Conservation (phyloP, 2,888 invertebrate genomes). For the Idaea dimidiata region DNA sequence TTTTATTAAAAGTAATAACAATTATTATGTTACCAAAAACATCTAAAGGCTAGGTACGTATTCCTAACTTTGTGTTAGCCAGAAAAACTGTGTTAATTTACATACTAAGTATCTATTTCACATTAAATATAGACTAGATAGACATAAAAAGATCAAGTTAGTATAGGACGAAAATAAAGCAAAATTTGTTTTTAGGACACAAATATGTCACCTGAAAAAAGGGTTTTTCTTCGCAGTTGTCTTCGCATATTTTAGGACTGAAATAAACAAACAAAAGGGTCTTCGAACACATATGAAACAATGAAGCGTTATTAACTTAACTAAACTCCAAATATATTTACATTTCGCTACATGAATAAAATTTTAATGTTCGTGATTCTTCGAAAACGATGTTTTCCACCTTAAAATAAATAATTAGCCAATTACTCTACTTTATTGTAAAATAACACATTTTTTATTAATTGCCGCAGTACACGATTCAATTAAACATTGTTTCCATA, state of each 20-base stretch:
- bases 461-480: constrained; percentile 41
- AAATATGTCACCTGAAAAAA: too few species aligned
- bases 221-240: too few species aligned
- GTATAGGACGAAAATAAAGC: too few species aligned
- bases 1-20: background rate
- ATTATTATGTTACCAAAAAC: background rate
- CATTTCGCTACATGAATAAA: constrained; percentile 43
- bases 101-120: background rate
- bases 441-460: constrained; percentile 53
- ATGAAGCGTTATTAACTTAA: constrained; percentile 22
- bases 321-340: constrained; percentile 18
- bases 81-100: background rate
- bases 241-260: too few species aligned
- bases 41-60: background rate
- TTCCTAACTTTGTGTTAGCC: background rate
- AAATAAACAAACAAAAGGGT: constrained; percentile 25
- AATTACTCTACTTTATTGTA: constrained; percentile 68
- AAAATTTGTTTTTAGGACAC: too few species aligned
- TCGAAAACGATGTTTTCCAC: constrained; percentile 46
- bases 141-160: too few species aligned
- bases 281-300: constrained; percentile 42
- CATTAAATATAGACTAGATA: too few species aligned
- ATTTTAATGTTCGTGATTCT: constrained; percentile 60
- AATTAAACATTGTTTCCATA: constrained; percentile 31
- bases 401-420: constrained; percentile 71